phyloP scores from a whole-genome alignment of 2,113 vertebrate species.

The Brachirus orientalis region DNA sequence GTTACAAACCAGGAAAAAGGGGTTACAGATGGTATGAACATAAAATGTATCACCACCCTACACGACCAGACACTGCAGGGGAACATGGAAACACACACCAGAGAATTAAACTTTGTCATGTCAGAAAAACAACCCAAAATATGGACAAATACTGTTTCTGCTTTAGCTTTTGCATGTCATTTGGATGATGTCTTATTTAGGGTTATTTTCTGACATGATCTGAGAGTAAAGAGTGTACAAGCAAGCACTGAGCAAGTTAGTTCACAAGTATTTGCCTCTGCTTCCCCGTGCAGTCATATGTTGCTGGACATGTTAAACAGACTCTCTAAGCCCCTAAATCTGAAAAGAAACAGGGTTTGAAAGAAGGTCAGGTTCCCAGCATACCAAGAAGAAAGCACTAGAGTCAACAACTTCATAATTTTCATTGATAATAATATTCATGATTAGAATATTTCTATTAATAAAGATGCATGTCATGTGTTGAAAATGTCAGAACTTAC shows the following conservation, averaged over 20 bases:
- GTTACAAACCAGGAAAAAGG: conserved; percentile 30
- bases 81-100: conserved; percentile 15
- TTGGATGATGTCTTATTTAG: neutral
- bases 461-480: neutral
- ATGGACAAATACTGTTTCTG: neutral
- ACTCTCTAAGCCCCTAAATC: conserved; percentile 80
- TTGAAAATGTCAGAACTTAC: conserved; percentile 81
- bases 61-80: conserved; percentile 26
- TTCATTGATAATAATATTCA: too few relatives aligned
- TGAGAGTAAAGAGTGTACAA: conserved; percentile 23
- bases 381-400: conserved; percentile 42
- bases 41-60: conserved; percentile 42
- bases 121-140: conserved; percentile 38
- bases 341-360: conserved; percentile 70
- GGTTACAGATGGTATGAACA: conserved; percentile 34
- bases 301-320: conserved; percentile 68
- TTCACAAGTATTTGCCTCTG: conserved; percentile 49
- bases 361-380: conserved; percentile 54
- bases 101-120: conserved; percentile 15
- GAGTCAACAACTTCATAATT: neutral
- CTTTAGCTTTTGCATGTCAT: neutral
- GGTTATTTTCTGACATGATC: conserved; percentile 37
- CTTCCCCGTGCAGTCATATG: conserved; percentile 63
- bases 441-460: neutral
- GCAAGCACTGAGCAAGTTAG: conserved; percentile 32